Base-by-base conservation (phyloP, 2,888 invertebrate genomes). In the Hirtodrosophila cameraria region DNA sequence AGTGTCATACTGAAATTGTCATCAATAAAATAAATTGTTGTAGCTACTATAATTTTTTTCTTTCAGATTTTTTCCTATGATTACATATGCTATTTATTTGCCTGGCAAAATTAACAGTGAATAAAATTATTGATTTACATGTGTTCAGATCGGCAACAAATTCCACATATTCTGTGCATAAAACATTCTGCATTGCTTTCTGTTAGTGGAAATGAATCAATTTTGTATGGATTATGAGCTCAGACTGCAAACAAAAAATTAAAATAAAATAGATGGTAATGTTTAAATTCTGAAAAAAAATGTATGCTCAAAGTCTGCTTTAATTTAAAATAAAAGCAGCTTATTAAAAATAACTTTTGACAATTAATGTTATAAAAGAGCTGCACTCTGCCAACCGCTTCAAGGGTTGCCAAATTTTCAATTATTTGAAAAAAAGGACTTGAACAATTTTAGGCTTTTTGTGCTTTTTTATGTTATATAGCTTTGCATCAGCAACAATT, bases 11-110 rank as follows among this genome's bases (percentile, higher is more conserved):
- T 57, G 52, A 66, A 58, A 79, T 70, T 67, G 67, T 82, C 72
- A 86, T 86, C 80, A 86, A 77, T 83, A 80, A 80, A 67, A 80
- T 62, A 71, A 80, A 79, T 83, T 64, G 67, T 57, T 66, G 57
- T 57, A 46, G 50, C 15, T 65, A 65, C 42, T 77, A 64, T 68
- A 9, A 49, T 45, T 55, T 27, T 43, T 61, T 42, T 12, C 33
- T 31, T 12, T 18, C 0, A 23, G 8, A 27, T 42, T 9, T 16
- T 28, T 2, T 23, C 20, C 36, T 55, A 57, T 33, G 38, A 58
- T 66, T 63, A 18, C 58, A 31, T 36, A 20, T 20, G 45, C 28
- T 23, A 38, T 39, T 12, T n/a, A 23, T 49, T 48, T 30, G 39
- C 30, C 48, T 36, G 27, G n/a, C 25, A 18, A 75, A 59, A 75